Conservation (phyloP, 2,888 invertebrate species). For the Sphinx pinastri region DNA sequence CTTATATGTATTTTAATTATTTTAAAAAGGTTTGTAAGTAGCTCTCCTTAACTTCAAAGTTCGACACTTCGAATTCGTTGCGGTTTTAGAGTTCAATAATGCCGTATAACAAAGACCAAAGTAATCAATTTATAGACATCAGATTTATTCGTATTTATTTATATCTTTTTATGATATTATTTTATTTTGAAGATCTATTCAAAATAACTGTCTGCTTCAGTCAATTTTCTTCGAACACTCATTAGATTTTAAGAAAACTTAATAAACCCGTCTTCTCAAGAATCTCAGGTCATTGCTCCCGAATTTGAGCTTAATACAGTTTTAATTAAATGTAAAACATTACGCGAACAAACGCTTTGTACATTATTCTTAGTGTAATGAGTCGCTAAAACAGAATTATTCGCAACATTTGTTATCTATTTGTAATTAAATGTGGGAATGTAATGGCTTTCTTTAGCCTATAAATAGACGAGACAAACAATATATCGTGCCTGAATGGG, state of each 20-base stretch:
- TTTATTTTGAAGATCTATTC: not conserved
- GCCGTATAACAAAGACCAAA: no score
- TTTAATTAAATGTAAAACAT: conserved; percentile 28
- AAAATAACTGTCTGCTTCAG: not conserved
- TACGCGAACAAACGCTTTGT: conserved; percentile 31
- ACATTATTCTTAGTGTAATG: conserved; percentile 56
- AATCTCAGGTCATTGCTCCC: conserved; percentile 5
- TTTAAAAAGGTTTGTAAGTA: no score
- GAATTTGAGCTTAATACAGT: not conserved
- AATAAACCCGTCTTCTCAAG: not conserved
- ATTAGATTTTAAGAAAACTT: not conserved
- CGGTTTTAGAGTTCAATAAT: no score
- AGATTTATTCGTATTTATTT: no score
- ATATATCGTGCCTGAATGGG: not conserved
- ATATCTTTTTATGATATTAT: no score
- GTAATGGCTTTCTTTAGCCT: conserved; percentile 6
- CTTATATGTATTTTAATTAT: no score
- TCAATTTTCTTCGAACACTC: not conserved
- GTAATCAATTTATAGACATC: no score
- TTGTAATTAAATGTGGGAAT: conserved; percentile 42
- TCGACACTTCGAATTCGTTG: no score
- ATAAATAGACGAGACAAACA: not conserved
- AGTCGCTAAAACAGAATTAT: conserved; percentile 53
- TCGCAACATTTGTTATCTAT: conserved; percentile 53
- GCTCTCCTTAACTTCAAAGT: no score